Conservation (phyloP, 1,140 invertebrate species). For the Drosophila murphyi region DNA sequence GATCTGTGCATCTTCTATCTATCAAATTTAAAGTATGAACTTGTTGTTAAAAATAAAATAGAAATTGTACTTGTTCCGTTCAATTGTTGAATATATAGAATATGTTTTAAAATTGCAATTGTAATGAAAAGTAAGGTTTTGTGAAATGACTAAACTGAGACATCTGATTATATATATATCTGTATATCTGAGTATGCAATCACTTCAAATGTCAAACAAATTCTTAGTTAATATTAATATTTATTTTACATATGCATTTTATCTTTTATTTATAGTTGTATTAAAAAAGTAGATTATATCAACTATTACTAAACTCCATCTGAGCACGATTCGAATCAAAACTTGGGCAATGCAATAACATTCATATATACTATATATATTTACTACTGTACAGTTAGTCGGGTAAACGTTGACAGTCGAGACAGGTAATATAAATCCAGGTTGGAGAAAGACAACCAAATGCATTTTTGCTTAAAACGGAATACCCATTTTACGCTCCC, state of each 20-base stretch:
- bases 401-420: neutral
- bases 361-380: neutral
- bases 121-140: neutral
- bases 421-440: constrained; percentile 10
- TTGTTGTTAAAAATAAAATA: neutral
- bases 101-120: neutral
- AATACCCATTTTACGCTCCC: constrained; percentile 7
- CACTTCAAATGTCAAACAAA: no score
- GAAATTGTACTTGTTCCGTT: neutral
- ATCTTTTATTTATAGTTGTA: no score
- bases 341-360: neutral
- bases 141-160: no score
- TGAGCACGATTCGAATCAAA: neutral
- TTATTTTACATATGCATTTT: no score
- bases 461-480: neutral
- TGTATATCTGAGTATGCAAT: no score
- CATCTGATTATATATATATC: no score
- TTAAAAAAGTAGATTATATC: neutral
- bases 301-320: neutral
- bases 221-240: no score
- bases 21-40: constrained; percentile 54
- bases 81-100: neutral
- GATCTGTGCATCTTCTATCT: neutral
- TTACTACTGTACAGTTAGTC: neutral
- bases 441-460: neutral